Percentiles rank a stretch among this genome's conserved stretches.
phyloP scores from a whole-genome alignment of 1,140 invertebrate species.

The Sipha flava region DNA sequence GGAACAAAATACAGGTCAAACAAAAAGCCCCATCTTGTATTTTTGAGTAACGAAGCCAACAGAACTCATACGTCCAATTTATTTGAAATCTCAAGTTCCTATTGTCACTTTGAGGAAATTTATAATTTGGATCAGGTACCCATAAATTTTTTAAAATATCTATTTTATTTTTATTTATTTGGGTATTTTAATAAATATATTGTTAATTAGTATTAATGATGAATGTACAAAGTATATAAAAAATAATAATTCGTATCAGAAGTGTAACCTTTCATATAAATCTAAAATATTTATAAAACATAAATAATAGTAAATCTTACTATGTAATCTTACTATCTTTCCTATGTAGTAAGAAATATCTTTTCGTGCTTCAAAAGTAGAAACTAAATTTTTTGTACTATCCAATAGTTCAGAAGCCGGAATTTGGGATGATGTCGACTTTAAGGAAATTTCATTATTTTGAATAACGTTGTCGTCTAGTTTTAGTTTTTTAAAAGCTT shows the following conservation, averaged over 20 bases:
- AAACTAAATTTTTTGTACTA: neutral
- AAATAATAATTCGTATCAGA: neutral
- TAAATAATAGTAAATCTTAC: neutral
- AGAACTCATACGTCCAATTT: too few species aligned
- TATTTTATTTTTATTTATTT: neutral
- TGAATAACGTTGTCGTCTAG: neutral
- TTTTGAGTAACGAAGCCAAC: too few species aligned
- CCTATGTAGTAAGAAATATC: neutral
- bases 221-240: too few species aligned
- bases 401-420: neutral
- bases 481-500: neutral
- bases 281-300: too few species aligned
- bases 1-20: too few species aligned
- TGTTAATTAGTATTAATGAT: too few species aligned
- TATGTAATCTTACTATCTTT: too few species aligned
- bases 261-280: neutral
- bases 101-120: neutral
- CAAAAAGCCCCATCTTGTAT: too few species aligned
- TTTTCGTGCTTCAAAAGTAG: neutral
- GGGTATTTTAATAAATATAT: too few species aligned
- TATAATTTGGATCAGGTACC: neutral
- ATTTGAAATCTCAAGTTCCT: too few species aligned
- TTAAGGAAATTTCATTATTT: neutral
- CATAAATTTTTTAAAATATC: neutral
- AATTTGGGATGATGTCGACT: neutral